Evolutionary conservation across 2,113 vertebrate genomes (phyloP), one percentile per base, ranked within the genome.

Genomic region (Oncorhynchus keta): DNA sequence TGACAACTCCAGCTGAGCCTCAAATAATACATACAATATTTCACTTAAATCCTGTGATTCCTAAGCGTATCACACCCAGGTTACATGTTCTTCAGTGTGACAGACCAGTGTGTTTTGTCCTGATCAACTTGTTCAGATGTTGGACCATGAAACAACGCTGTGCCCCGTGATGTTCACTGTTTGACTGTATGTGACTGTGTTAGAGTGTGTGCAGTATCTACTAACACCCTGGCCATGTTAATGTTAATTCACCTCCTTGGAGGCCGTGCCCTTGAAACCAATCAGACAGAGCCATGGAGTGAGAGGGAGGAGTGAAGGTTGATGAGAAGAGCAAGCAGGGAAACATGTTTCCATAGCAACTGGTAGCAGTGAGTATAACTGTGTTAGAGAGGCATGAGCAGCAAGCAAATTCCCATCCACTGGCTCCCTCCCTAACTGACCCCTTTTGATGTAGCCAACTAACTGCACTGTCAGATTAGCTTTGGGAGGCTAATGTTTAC

Each of bases 331-430:
- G 51, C 13, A 72, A 85, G 83, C 64, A 55, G 82, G 83, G 79
- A 86, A 90, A 85, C 75, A 84, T 30, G 89, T 92, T 90, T 88
- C 91, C 87, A 92, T 92, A 81, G 90, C 83, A 92, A 92, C 91
- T 86, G 79, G 81, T 87, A 81, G 85, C 81, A 86, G 82, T 83
- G 81, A 91, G 87, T 89, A 77, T 88, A 89, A 89, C 87, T 87
- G 77, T 76, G 87, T 83, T 85, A 83, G 84, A 90, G 85, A 89
- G 81, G 77, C 89, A 87, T 88, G 88, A 91, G 80, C 79, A 72
- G 90, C 89, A 91, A 89, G 79, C 86, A 89, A 88, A 91, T 86
- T 24, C 48, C 13, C 45, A 26, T 51, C 24, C 22, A 76, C 80
- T 77, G 55, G 66, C 81, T 80, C 78, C 78, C 84, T 85, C 74